Conservation (phyloP, 2,113 vertebrate species). For the Aldabrachelys gigantea region DNA sequence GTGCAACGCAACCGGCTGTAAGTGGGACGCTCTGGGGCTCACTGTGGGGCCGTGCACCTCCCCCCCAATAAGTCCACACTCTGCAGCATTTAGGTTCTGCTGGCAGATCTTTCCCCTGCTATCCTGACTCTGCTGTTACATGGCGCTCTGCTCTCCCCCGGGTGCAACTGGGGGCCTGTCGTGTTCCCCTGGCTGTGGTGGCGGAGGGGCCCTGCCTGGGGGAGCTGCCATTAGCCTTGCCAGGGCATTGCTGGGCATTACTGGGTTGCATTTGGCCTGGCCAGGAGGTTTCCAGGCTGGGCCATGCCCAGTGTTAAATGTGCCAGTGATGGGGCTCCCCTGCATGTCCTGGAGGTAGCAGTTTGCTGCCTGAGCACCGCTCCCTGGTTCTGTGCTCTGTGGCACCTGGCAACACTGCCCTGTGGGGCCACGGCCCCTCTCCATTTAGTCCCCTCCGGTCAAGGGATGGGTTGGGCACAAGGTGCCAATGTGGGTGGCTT, state of each 20-base stretch:
- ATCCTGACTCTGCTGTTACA: background rate
- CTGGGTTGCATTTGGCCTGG: background rate
- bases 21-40: background rate
- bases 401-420: background rate
- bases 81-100: background rate
- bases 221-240: background rate
- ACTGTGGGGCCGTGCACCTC: background rate
- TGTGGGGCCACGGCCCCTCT: background rate
- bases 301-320: background rate
- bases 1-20: conserved; percentile 15
- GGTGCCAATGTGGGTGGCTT: too few relatives aligned
- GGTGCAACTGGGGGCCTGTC: background rate
- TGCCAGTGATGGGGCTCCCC: background rate
- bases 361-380: background rate
- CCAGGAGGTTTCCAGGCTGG: background rate
- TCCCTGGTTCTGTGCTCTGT: background rate
- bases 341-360: background rate
- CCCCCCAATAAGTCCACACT: background rate
- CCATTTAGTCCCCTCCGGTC: too few relatives aligned
- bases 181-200: background rate
- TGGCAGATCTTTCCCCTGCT: background rate
- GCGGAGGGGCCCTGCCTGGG: background rate
- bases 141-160: background rate
- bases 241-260: background rate
- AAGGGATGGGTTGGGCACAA: background rate